Conservation (phyloP, 2,888 invertebrate genomes). For the Eristalis pertinax region DNA sequence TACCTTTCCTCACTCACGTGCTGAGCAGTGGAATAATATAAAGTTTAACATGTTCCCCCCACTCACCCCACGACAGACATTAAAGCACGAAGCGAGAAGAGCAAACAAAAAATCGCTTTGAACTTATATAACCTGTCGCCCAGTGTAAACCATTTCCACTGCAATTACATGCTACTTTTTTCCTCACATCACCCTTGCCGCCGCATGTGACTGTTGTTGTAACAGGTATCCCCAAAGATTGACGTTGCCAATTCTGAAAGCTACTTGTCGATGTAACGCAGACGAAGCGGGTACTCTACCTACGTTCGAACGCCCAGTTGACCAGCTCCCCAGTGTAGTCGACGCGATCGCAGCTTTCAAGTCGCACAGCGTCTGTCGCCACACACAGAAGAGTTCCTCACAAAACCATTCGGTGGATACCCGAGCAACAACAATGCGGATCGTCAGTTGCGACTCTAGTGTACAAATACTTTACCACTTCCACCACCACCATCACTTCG, state of each 20-base stretch:
- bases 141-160: neutral
- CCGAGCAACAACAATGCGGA: constrained; percentile 3
- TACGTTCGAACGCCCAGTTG: neutral
- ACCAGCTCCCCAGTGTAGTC: neutral
- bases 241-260: neutral
- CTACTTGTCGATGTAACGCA: neutral
- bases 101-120: neutral
- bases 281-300: neutral
- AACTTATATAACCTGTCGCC: neutral
- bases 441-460: constrained; percentile 7
- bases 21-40: no score
- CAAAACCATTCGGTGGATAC: neutral
- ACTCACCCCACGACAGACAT: neutral
- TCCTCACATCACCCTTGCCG: neutral
- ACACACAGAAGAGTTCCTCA: neutral
- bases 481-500: constrained; percentile 35
- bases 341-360: neutral
- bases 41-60: no score
- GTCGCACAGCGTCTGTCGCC: neutral
- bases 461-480: constrained; percentile 38
- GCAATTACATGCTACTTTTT: neutral
- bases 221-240: neutral
- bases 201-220: neutral
- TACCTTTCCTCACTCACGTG: no score
- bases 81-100: neutral